These are phyloP conservation scores for Muscidifurax raptorellus DNA, from an alignment of 1,140 invertebrate species.

Conservation along the genomic window DNA sequence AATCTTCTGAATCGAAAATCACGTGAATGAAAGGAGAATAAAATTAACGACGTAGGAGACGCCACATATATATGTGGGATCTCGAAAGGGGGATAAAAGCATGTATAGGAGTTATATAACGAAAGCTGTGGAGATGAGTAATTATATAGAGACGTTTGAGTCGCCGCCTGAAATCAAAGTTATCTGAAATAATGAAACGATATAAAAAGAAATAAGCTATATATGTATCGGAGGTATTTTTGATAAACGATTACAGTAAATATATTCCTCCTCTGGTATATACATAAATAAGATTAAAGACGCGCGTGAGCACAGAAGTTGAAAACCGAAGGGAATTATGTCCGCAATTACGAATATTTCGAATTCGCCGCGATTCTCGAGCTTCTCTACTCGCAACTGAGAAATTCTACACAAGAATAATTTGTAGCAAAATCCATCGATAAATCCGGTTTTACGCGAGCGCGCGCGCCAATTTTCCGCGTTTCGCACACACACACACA, in stretches of 20 bases:
- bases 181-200: not conserved
- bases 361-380: too few species aligned
- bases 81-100: not conserved
- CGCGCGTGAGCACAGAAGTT: too few species aligned
- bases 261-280: too few species aligned
- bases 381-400: too few species aligned
- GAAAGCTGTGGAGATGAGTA: not conserved
- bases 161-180: not conserved
- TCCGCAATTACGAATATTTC: not conserved
- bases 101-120: slow-evolving; percentile 24
- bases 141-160: slow-evolving; percentile 41
- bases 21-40: slow-evolving; percentile 40
- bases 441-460: not conserved
- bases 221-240: not conserved
- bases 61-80: not conserved
- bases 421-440: not conserved
- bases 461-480: slow-evolving; percentile 7
- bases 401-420: not conserved
- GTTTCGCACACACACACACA: too few species aligned
- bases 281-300: too few species aligned
- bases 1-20: slow-evolving; percentile 48
- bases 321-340: not conserved
- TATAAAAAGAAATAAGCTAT: not conserved
- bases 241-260: not conserved
- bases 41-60: slow-evolving; percentile 19